Conservation (phyloP, 2,888 invertebrate species). For the Sipha maydis region DNA sequence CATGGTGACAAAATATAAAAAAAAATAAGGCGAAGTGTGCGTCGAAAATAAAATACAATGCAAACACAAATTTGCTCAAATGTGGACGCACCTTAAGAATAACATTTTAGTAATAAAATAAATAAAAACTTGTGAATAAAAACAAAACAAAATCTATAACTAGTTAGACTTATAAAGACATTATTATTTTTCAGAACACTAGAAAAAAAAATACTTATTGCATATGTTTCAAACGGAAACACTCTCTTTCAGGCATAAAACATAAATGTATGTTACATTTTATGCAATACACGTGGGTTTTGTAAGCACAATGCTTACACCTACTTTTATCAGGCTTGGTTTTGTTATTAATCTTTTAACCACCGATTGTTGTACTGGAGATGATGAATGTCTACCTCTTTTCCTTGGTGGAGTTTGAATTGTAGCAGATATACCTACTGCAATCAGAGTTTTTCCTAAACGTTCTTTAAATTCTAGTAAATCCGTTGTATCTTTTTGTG, state of each 20-base stretch:
- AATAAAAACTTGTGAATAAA: too few species aligned
- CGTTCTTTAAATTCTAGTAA: constrained; percentile 58
- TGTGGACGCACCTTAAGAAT: too few species aligned
- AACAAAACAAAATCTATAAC: too few species aligned
- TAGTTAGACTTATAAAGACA: too few species aligned
- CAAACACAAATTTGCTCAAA: too few species aligned
- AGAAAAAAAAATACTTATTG: constrained; percentile 12
- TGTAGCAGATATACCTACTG: constrained; percentile 14
- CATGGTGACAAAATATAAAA: too few species aligned
- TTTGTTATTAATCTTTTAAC: constrained; percentile 28
- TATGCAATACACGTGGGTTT: constrained; percentile 43
- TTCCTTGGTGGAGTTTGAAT: background rate
- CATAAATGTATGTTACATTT: constrained; percentile 64
- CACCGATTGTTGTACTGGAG: constrained; percentile 24
- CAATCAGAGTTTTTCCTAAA: constrained; percentile 54
- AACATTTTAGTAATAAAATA: too few species aligned
- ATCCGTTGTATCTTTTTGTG: constrained; percentile 50
- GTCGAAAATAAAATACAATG: too few species aligned
- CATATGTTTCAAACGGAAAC: too few species aligned
- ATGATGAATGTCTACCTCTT: background rate
- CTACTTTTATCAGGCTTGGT: constrained; percentile 6
- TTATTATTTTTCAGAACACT: too few species aligned
- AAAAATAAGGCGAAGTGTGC: too few species aligned
- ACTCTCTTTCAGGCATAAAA: constrained; percentile 62
- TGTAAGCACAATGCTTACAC: too few species aligned